phyloP scores from a whole-genome alignment of 2,797 vertebrate genomes.

The Mus spretus region DNA sequence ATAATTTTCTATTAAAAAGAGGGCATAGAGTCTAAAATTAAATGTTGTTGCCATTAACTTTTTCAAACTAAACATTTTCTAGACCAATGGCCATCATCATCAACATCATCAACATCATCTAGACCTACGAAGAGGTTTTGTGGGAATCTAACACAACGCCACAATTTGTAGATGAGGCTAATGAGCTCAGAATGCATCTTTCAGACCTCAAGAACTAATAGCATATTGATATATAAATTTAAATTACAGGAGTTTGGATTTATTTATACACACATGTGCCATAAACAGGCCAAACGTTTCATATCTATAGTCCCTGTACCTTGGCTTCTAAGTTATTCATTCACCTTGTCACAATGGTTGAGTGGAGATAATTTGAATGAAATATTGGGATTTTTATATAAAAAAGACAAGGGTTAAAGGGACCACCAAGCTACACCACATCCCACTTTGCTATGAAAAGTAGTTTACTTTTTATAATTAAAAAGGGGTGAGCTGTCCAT shows the following conservation, averaged over 20 bases:
- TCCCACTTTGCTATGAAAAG: constrained; percentile 31
- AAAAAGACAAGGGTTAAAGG: constrained; percentile 54
- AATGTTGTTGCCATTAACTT: constrained; percentile 46
- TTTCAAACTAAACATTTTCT: constrained; percentile 22
- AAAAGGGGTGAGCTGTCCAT: background rate
- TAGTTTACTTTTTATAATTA: constrained; percentile 60
- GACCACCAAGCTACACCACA: background rate
- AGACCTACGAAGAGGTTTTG: background rate
- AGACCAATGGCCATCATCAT: background rate
- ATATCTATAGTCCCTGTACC: background rate
- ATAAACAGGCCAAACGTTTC: background rate
- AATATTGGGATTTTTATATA: constrained; percentile 34
- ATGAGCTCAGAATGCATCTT: constrained; percentile 13
- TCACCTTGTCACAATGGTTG: background rate
- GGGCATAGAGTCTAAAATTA: background rate
- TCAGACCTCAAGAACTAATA: background rate
- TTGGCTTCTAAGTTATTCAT: constrained; percentile 6
- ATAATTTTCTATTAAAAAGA: constrained; percentile 36
- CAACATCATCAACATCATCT: too few species aligned
- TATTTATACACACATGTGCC: constrained; percentile 14
- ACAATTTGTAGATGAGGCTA: background rate
- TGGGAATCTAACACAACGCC: background rate
- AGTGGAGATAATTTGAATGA: constrained; percentile 27
- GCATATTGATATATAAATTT: background rate
- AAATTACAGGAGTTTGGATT: background rate